Base-by-base conservation (phyloP, 2,797 vertebrate species). In the Acipenser oxyrinchus region DNA sequence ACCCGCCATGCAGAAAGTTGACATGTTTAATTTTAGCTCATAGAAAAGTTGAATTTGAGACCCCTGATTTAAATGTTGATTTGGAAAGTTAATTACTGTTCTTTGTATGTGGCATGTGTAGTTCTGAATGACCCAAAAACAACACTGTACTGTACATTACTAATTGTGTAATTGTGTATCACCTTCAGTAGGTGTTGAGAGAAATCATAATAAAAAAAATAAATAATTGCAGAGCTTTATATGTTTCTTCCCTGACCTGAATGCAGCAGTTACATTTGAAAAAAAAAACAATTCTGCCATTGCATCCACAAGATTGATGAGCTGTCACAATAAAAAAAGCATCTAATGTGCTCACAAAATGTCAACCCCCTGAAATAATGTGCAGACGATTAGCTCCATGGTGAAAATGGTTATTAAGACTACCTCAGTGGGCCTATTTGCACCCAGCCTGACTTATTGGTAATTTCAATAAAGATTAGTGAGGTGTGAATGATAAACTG, bases 331-430 rank as follows among this genome's bases (percentile, higher is more conserved):
- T 70, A 70, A 77, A 67, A 73, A 77, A 72, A 61, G 67, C 3
- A 37, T 37, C 37, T 37, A 77, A 78, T 76, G 73, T 75, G 69
- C 69, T 68, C 69, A 71, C 68, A 79, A 81, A 83, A 82, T 84
- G 76, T 79, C 79, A 79, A 73, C 69, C 69, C 73, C 73, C 75
- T 74, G 73, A 80, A 83, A 83, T 84, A 83, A 86, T 84, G 81
- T 83, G 76, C 74, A 74, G 75, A 76, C 80, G 77, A 80, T 84
- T 81, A 84, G 75, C 76, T 79, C 77, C 78, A 73, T 60, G 61
- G 73, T 67, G 79, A 86, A 78, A 84, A 80, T 72, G 67, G 70
- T 72, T 82, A 78, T 87, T 85, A 81, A 78, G 67, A 74, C 71
- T 76, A 80, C 77, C 78, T 80, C 71, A 69, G 68, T 78, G 71